Percentiles rank a stretch among this genome's conserved stretches.
phyloP scores from a whole-genome alignment of 2,888 invertebrate genomes.

The Leucophora obtusa region DNA sequence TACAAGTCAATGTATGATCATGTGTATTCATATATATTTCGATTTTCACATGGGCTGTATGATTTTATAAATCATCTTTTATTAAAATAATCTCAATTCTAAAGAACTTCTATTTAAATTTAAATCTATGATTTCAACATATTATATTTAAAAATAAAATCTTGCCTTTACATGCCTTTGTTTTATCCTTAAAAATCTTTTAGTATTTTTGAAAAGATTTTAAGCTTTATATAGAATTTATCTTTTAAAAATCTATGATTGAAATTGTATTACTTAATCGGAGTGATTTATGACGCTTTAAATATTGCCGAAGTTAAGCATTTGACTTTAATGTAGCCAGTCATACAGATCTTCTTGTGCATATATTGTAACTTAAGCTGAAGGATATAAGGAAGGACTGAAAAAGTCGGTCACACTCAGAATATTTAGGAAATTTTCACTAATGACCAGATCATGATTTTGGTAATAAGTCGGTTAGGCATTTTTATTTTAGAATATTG shows the following conservation, averaged over 20 bases:
- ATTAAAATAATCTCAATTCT: constrained; percentile 13
- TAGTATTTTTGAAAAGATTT: neutral
- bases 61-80: constrained; percentile 3
- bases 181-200: neutral
- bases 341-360: neutral
- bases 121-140: constrained; percentile 6
- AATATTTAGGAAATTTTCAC: neutral
- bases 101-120: neutral
- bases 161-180: constrained; percentile 1
- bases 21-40: no score
- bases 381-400: neutral
- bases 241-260: constrained; percentile 30
- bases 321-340: constrained; percentile 6
- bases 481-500: neutral
- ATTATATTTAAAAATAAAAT: neutral
- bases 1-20: no score
- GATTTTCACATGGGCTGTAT: no score
- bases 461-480: neutral
- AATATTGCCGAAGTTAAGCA: constrained; percentile 17
- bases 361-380: constrained; percentile 2
- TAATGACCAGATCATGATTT: constrained; percentile 4
- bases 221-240: constrained; percentile 13
- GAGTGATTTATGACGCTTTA: constrained; percentile 31
- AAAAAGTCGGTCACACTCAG: neutral
- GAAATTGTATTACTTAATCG: constrained; percentile 46